Evolutionary conservation across 1,140 invertebrate genomes (phyloP).

Genomic region (Hermatobates lingyangjiaoensis): DNA sequence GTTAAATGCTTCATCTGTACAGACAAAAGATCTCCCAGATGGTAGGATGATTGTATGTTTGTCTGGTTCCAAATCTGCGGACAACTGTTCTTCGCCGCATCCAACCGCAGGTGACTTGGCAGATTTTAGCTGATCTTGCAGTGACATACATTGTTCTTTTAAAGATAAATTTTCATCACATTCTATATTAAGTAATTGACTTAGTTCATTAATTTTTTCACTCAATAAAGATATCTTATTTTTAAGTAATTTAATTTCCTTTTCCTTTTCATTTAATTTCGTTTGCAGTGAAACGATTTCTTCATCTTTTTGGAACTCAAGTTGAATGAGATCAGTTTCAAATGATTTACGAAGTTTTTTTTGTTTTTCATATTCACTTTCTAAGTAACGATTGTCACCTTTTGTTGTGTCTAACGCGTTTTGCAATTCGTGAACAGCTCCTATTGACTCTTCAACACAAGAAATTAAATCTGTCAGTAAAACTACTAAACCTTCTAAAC

Average conservation of each 20-base stretch:
- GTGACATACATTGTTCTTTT: too few relatives aligned
- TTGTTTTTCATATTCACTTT: conserved; percentile 9
- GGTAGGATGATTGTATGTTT: too few relatives aligned
- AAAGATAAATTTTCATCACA: too few relatives aligned
- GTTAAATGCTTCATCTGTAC: too few relatives aligned
- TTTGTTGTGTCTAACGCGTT: not conserved
- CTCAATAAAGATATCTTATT: not conserved
- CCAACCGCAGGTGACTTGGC: too few relatives aligned
- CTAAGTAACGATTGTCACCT: conserved; percentile 7
- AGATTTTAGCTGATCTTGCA: too few relatives aligned
- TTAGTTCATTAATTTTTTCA: too few relatives aligned
- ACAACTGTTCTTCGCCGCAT: too few relatives aligned
- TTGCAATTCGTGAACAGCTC: not conserved
- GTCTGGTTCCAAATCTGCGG: too few relatives aligned
- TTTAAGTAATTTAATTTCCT: conserved; percentile 4
- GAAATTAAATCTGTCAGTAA: conserved; percentile 8
- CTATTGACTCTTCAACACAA: conserved; percentile 2
- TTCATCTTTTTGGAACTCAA: conserved; percentile 9
- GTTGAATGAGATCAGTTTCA: conserved; percentile 7
- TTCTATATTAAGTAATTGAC: too few relatives aligned
- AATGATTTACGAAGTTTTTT: conserved; percentile 1
- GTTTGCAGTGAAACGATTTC: conserved; percentile 1
- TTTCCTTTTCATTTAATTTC: not conserved
- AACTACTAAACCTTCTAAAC: not conserved
- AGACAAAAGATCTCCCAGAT: too few relatives aligned